A percentile compares a stretch with the other conserved stretches of the same genome.
These are phyloP conservation scores for Halcyon senegalensis DNA, from an alignment of 2,113 vertebrate genomes.

Conservation along the genomic window DNA sequence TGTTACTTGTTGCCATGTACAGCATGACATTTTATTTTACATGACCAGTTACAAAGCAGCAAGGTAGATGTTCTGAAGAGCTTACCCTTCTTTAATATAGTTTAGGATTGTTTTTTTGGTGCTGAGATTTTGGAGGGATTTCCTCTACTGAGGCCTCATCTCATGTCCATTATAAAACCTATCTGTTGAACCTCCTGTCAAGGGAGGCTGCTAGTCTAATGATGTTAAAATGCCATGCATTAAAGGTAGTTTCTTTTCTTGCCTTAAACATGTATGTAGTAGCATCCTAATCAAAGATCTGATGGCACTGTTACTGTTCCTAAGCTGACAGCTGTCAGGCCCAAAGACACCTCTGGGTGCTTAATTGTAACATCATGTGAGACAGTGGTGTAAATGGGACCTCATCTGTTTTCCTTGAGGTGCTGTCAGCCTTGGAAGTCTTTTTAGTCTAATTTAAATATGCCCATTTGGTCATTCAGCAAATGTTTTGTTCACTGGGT, in stretches of 20 bases:
- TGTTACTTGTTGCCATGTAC: neutral
- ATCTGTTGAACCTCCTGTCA: neutral
- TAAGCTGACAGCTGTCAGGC: neutral
- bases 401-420: neutral
- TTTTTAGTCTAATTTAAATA: neutral
- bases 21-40: neutral
- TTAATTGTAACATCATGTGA: neutral
- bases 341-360: accelerated
- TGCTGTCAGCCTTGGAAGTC: neutral
- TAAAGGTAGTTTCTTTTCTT: neutral
- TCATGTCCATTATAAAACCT: neutral
- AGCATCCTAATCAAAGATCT: neutral
- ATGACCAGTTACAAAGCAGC: neutral
- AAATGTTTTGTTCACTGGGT: neutral
- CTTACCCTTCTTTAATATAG: neutral
- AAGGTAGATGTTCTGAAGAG: neutral
- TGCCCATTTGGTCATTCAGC: neutral
- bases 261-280: neutral
- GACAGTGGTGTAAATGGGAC: neutral
- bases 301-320: neutral
- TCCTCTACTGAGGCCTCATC: neutral
- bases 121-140: neutral
- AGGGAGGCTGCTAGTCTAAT: neutral
- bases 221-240: neutral
- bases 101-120: neutral